These are phyloP conservation scores for Latrodectus elegans DNA, from an alignment of 2,888 invertebrate species.

Conservation along the genomic window DNA sequence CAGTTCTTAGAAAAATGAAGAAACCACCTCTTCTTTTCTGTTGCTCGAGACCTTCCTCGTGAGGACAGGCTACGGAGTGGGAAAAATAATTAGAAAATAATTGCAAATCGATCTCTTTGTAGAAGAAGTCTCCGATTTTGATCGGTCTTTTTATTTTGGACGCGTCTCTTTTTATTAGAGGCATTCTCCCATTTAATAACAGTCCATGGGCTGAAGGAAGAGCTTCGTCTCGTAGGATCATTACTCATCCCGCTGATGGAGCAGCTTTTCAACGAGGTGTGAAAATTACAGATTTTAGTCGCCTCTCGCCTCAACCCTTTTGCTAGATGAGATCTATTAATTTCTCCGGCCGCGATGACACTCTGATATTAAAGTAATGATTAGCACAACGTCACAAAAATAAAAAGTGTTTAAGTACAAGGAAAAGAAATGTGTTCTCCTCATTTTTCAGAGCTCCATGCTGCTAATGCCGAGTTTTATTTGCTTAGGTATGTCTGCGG, in stretches of 20 bases:
- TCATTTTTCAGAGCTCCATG: slow-evolving; percentile 15
- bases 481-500: slow-evolving; percentile 35
- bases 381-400: slow-evolving; percentile 11
- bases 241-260: slow-evolving; percentile 55
- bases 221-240: slow-evolving; percentile 28
- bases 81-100: slow-evolving; percentile 60
- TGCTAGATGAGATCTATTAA: slow-evolving; percentile 58
- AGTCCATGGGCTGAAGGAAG: slow-evolving; percentile 10
- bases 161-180: slow-evolving; percentile 61
- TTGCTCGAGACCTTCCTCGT: too few relatives aligned
- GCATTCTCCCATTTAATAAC: slow-evolving; percentile 44
- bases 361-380: slow-evolving; percentile 60
- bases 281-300: slow-evolving; percentile 66
- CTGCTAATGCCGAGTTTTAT: slow-evolving; percentile 30
- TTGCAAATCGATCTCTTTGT: slow-evolving; percentile 57
- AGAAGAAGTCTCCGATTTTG: slow-evolving; percentile 13
- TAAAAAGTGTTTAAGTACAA: slow-evolving; percentile 6
- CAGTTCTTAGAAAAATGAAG: neutral
- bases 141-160: slow-evolving; percentile 31
- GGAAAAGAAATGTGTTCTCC: slow-evolving; percentile 17
- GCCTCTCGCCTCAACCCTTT: slow-evolving; percentile 38
- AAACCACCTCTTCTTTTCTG: neutral
- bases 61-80: neutral
- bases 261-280: slow-evolving; percentile 65
- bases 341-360: slow-evolving; percentile 57